Conservation (phyloP, 2,888 invertebrate species). For the Apamea crenata region DNA sequence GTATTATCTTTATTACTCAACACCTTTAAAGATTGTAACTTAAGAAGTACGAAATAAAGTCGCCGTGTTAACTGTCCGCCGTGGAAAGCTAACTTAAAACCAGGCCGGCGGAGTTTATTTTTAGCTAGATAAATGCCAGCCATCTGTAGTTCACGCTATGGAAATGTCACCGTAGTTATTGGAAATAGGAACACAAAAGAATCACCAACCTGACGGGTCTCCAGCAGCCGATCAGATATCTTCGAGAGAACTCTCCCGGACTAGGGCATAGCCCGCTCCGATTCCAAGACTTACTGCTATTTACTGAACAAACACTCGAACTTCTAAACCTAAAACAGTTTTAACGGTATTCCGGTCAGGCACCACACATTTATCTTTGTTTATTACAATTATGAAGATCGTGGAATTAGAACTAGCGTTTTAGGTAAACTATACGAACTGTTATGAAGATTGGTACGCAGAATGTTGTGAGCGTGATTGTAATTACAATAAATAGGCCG, state of each 20-base stretch:
- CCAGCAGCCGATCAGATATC: conserved; percentile 54
- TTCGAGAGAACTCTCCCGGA: conserved; percentile 32
- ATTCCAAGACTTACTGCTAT: conserved; percentile 34
- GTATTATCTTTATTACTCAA: not conserved
- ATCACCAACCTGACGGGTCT: conserved; percentile 56
- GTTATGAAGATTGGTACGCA: conserved; percentile 12
- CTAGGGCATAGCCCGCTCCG: conserved; percentile 59
- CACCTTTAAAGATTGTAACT: not conserved
- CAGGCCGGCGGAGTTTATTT: conserved; percentile 26
- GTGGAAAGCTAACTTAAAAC: conserved; percentile 15
- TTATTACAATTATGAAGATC: conserved; percentile 47
- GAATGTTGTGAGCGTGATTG: conserved; percentile 17
- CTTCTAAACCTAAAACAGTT: conserved; percentile 51
- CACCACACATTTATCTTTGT: conserved; percentile 50
- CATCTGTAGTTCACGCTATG: not conserved
- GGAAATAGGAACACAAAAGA: conserved; percentile 20
- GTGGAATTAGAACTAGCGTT: conserved; percentile 37
- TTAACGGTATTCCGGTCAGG: conserved; percentile 50
- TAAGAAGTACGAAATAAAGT: conserved; percentile 12
- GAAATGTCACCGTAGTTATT: conserved; percentile 4
- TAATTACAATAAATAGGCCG: conserved; percentile 42
- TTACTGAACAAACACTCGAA: conserved; percentile 53
- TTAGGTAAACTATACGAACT: conserved; percentile 28
- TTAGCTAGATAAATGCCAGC: conserved; percentile 38
- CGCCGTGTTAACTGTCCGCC: conserved; percentile 1